Evolutionary conservation across 2,888 invertebrate species (phyloP), one percentile per base, ranked within the genome.

Genomic region (Pseudococcus jackbeardsleyi): DNA sequence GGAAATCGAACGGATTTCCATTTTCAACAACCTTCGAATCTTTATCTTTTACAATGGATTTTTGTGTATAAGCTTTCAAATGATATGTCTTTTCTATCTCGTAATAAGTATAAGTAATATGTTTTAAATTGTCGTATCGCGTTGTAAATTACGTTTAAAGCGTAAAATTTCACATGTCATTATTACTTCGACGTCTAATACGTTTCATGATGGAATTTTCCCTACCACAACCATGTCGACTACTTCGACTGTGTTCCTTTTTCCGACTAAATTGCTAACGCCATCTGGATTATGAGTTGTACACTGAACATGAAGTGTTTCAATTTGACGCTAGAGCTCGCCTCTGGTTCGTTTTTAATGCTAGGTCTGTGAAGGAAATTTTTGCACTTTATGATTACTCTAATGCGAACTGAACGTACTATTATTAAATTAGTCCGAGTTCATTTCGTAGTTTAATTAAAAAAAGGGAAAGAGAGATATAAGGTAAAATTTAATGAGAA

Each of bases 191-290:
- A 17, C 19, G 22, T 46, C 12, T 42, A 79, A 79, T 79, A 19
- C 46, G 79, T 79, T 79, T 42, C 79, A 79, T 79, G 79, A 46
- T n/a, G 79, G 79, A 79, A 79, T 79, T 79, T 77, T 79, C 46
- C 19, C 46, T 6, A 46, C 46, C 33, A 19, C 19, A n/a, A n/a
- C 39, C 77, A 77, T 6, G 12, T 72, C 77, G 68, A 12, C 39
- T 6, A 7, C n/a, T 64, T 22, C 19, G 19, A 19, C 9, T n/a
- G 48, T 12, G 64, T 64, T 64, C 7, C 7, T 2, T 64, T 26
- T 72, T 26, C n/a, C n/a, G 22, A 33, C 8, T 4, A 17, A 72
- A 72, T 33, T 6, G 26, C 33, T 26, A 33, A 72, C 33, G 72
- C 72, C 33, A 33, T 72, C 72, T 72, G n/a, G 15, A 33, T 33